Percentiles rank a stretch among this genome's conserved stretches.
These are phyloP conservation scores for Cistogaster globosa DNA, from an alignment of 2,888 invertebrate species.

Conservation along the genomic window DNA sequence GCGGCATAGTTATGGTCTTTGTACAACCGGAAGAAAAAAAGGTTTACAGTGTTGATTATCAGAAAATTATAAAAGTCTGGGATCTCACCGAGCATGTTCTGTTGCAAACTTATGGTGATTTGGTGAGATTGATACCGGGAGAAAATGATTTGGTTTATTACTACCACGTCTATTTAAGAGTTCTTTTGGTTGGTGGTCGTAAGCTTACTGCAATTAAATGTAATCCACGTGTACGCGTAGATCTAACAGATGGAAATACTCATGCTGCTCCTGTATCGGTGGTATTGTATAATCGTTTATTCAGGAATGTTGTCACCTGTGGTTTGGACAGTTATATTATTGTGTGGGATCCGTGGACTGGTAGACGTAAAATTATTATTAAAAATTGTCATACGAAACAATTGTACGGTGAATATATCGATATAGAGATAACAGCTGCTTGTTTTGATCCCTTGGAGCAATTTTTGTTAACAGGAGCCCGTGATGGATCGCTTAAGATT, in stretches of 20 bases:
- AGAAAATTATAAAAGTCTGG: conserved; percentile 90
- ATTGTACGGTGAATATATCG: conserved; percentile 86
- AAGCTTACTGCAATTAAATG: conserved; percentile 87
- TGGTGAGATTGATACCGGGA: conserved; percentile 86
- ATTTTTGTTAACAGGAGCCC: conserved; percentile 90
- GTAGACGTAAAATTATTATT: conserved; percentile 87
- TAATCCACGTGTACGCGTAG: conserved; percentile 87
- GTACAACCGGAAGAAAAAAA: conserved; percentile 87
- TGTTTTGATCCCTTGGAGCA: conserved; percentile 88
- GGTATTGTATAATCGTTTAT: conserved; percentile 90
- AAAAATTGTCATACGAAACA: conserved; percentile 88
- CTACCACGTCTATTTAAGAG: conserved; percentile 87
- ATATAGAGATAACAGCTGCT: conserved; percentile 81
- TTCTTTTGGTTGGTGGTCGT: conserved; percentile 87
- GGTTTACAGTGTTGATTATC: conserved; percentile 89
- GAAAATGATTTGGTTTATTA: conserved; percentile 85
- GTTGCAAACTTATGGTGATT: conserved; percentile 87
- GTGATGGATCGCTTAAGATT: conserved; percentile 89
- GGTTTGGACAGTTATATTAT: conserved; percentile 92
- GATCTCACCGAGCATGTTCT: conserved; percentile 87
- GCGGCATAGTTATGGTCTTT: conserved; percentile 87
- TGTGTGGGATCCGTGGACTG: conserved; percentile 90
- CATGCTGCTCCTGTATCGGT: conserved; percentile 88
- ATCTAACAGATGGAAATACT: conserved; percentile 89
- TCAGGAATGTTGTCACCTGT: conserved; percentile 89